Percentiles rank a stretch among this genome's conserved stretches.
Conservation (phyloP, 2,113 vertebrate species). For the Gnathonemus longibarbis region DNA sequence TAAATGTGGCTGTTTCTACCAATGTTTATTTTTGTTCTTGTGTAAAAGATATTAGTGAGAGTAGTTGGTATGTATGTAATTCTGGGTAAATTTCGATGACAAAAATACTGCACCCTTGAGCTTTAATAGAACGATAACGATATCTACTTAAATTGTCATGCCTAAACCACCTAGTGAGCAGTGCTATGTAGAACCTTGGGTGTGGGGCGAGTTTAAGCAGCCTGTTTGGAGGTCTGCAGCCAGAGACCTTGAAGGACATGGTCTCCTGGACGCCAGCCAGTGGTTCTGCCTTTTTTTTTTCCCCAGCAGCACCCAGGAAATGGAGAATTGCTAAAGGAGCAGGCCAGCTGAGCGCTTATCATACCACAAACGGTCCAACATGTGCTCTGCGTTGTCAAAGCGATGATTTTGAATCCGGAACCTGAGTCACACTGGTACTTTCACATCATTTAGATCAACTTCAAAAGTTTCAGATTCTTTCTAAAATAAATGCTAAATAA, state of each 20-base stretch:
- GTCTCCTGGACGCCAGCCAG: not conserved
- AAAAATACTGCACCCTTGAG: not conserved
- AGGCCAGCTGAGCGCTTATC: not conserved
- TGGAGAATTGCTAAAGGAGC: not conserved
- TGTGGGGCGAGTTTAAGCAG: not conserved
- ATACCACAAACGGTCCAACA: not conserved
- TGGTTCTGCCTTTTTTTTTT: not conserved
- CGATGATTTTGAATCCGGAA: not conserved
- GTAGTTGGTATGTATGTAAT: not conserved
- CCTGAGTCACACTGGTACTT: not conserved
- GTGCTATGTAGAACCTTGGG: not conserved
- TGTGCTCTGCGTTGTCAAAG: not conserved
- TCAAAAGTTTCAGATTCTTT: not conserved
- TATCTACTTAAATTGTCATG: not conserved
- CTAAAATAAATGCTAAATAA: not conserved
- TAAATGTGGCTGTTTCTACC: not conserved
- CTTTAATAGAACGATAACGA: not conserved
- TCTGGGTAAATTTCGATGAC: not conserved
- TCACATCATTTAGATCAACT: not conserved
- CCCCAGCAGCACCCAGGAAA: not conserved
- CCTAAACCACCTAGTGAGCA: not conserved
- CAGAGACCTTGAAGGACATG: not conserved
- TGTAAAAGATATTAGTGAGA: not conserved
- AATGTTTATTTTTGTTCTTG: not conserved
- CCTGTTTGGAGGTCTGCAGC: not conserved